Evolutionary conservation across 2,888 invertebrate species (phyloP).

Genomic region (Trichacis sp.): DNA sequence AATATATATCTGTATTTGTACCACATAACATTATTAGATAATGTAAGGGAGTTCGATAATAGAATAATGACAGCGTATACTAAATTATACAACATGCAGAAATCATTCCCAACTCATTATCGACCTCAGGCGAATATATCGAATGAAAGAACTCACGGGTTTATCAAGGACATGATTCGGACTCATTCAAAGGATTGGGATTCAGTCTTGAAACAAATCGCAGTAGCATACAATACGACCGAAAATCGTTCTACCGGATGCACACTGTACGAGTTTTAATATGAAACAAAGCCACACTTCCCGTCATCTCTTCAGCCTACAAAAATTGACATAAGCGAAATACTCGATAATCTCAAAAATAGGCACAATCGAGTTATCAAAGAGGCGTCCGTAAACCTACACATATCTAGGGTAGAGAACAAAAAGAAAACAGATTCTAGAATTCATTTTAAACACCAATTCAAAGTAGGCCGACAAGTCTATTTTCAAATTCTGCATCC

Average conservation of each 20-base stretch:
- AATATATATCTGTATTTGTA: not conserved
- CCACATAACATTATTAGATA: not conserved
- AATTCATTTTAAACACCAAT: too few species aligned
- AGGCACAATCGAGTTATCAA: too few species aligned
- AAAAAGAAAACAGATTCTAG: not conserved
- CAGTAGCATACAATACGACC: too few species aligned
- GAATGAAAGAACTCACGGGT: not conserved
- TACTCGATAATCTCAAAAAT: not conserved
- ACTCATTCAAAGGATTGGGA: too few species aligned
- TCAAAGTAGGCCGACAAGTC: too few species aligned
- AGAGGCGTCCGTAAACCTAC: not conserved
- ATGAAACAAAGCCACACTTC: not conserved
- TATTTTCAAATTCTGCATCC: too few species aligned
- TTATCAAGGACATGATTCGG: too few species aligned
- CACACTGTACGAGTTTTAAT: not conserved
- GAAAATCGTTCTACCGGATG: too few species aligned
- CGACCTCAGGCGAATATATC: not conserved
- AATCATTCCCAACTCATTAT: too few species aligned
- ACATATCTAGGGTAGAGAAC: not conserved
- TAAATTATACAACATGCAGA: not conserved
- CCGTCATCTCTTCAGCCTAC: not conserved
- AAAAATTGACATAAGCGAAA: too few species aligned
- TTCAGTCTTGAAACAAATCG: too few species aligned
- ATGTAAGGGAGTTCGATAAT: not conserved
- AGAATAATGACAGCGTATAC: not conserved